Evolutionary conservation across 2,797 vertebrate genomes (phyloP).

Genomic region (Tiaroga cobitis): DNA sequence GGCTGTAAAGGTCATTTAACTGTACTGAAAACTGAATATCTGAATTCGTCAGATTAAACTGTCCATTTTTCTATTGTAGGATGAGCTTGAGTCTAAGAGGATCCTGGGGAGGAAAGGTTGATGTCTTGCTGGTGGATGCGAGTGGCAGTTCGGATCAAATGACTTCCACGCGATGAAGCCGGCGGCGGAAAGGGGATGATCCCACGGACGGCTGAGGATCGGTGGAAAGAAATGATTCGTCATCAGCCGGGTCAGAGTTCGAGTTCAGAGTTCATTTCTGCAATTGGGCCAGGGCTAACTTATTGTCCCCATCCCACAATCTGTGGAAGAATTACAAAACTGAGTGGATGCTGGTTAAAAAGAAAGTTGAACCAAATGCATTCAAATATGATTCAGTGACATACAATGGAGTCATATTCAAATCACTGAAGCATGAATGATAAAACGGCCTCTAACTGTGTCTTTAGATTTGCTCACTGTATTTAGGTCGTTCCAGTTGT

Average conservation of each 20-base stretch:
- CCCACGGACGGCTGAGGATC: neutral
- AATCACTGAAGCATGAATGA: slow-evolving; percentile 7
- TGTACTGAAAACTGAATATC: neutral
- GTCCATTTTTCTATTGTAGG: neutral
- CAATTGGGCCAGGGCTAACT: neutral
- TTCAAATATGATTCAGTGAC: neutral
- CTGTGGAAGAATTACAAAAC: neutral
- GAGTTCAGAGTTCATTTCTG: neutral
- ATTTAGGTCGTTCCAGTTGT: neutral
- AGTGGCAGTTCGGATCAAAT: neutral
- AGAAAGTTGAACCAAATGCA: neutral
- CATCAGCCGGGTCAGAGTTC: neutral
- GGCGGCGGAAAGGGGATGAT: neutral
- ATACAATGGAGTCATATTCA: neutral
- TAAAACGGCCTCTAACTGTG: neutral
- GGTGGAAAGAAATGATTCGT: neutral
- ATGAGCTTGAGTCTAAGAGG: neutral
- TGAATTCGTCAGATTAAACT: neutral
- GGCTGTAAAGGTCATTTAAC: neutral
- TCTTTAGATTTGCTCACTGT: neutral
- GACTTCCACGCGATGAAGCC: neutral
- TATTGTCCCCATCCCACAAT: neutral
- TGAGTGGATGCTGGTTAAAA: neutral
- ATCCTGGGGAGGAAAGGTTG: neutral
- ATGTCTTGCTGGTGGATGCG: neutral